A percentile compares a stretch with the other conserved stretches of the same genome.
Conservation (phyloP, 2,888 invertebrate species). For the Smittia aterrima region DNA sequence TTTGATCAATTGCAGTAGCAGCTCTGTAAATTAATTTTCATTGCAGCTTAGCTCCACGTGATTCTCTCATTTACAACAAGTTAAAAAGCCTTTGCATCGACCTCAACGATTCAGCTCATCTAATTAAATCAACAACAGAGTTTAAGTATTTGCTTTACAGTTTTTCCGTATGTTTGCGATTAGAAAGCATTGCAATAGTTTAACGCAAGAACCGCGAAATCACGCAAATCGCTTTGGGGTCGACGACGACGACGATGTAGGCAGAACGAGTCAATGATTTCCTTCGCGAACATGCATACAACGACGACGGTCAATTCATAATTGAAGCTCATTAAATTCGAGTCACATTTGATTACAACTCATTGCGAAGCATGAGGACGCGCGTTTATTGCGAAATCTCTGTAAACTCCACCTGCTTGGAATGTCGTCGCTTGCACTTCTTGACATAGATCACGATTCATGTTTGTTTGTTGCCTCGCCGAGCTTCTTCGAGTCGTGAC, state of each 20-base stretch:
- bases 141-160: background rate
- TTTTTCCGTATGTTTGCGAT: background rate
- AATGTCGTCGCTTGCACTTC: background rate
- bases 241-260: no score
- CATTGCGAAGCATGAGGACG: background rate
- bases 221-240: no score
- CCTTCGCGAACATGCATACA: background rate
- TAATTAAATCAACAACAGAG: constrained; percentile 16
- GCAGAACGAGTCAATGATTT: background rate
- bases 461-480: no score
- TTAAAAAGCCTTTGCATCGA: constrained; percentile 33
- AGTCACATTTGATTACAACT: constrained; percentile 23
- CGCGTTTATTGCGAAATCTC: background rate
- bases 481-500: no score
- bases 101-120: background rate
- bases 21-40: background rate
- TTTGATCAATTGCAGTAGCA: background rate
- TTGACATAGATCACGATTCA: no score
- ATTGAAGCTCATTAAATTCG: constrained; percentile 1
- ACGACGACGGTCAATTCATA: background rate
- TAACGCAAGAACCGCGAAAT: background rate
- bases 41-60: background rate
- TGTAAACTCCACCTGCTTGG: background rate
- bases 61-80: background rate
- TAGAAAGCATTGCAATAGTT: constrained; percentile 30